phyloP scores from a whole-genome alignment of 2,888 invertebrate genomes.

The Idaea biselata region DNA sequence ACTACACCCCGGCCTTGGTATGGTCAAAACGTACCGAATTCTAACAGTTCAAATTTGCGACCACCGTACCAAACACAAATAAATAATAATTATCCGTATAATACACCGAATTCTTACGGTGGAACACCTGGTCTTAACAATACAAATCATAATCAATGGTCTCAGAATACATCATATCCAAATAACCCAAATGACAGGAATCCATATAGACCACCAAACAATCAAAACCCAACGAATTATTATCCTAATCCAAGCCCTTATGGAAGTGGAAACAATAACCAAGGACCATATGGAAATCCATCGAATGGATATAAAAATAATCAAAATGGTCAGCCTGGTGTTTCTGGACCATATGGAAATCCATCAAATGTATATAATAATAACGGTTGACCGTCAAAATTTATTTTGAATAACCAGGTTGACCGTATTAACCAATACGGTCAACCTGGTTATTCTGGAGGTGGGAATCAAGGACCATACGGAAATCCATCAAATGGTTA shows the following conservation, averaged over 20 bases:
- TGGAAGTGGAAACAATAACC: background rate
- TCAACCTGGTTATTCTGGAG: background rate
- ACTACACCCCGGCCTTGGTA: background rate
- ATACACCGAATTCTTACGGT: background rate
- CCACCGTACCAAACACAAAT: background rate
- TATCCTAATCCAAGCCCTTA: constrained; percentile 8
- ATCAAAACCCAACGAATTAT: constrained; percentile 11
- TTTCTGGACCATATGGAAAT: background rate
- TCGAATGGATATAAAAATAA: background rate
- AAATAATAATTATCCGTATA: constrained; percentile 3
- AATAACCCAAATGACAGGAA: background rate
- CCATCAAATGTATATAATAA: constrained; percentile 3
- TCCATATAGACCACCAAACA: constrained; percentile 5
- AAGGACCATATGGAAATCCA: background rate
- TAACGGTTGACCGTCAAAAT: no score
- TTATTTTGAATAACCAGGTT: no score
- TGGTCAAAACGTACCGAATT: background rate
- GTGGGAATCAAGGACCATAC: constrained; percentile 1
- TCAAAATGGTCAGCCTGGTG: background rate
- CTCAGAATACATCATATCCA: constrained; percentile 3
- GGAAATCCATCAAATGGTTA: constrained; percentile 5
- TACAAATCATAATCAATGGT: constrained; percentile 2
- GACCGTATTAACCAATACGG: background rate
- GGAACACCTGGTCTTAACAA: background rate
- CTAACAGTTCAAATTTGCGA: background rate